Evolutionary conservation across 2,888 invertebrate genomes (phyloP).

Genomic region (Chrysina gloriosa): DNA sequence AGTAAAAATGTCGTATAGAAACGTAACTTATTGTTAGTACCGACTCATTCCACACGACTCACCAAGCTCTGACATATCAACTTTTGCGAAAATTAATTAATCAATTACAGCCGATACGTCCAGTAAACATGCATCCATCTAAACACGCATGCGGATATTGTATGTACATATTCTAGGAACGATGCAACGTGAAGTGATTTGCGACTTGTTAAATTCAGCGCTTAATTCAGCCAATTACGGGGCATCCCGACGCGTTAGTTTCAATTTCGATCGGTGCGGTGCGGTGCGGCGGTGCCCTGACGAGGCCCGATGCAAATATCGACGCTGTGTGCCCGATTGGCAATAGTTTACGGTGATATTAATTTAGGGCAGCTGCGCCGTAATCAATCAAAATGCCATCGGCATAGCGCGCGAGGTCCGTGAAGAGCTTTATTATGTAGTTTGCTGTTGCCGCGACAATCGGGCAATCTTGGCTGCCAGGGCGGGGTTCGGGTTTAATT

Average conservation of each 20-base stretch:
- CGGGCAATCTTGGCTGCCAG: too few species aligned
- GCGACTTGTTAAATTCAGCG: constrained; percentile 21
- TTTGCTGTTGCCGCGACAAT: constrained; percentile 13
- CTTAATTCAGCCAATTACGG: constrained; percentile 24
- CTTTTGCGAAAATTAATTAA: too few species aligned
- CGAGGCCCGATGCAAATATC: constrained; percentile 15
- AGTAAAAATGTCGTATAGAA: too few species aligned
- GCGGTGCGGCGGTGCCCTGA: neutral
- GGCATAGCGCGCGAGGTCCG: constrained; percentile 32
- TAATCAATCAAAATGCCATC: constrained; percentile 42
- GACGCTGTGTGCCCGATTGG: constrained; percentile 12
- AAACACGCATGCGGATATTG: too few species aligned
- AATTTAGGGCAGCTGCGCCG: constrained; percentile 25
- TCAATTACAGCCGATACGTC: too few species aligned
- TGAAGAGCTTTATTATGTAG: constrained; percentile 40
- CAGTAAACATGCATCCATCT: too few species aligned
- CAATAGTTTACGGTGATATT: constrained; percentile 32
- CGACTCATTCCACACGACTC: too few species aligned
- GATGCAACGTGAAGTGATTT: neutral
- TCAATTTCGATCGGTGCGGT: constrained; percentile 11
- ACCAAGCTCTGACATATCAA: too few species aligned
- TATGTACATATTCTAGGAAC: too few species aligned
- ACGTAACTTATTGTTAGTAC: too few species aligned
- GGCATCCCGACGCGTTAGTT: constrained; percentile 23
- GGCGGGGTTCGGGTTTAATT: too few species aligned